phyloP scores from a whole-genome alignment of 30 jellyfish, hydroid and myxozoan genomes.

The Pseudorhiza aurosa region DNA sequence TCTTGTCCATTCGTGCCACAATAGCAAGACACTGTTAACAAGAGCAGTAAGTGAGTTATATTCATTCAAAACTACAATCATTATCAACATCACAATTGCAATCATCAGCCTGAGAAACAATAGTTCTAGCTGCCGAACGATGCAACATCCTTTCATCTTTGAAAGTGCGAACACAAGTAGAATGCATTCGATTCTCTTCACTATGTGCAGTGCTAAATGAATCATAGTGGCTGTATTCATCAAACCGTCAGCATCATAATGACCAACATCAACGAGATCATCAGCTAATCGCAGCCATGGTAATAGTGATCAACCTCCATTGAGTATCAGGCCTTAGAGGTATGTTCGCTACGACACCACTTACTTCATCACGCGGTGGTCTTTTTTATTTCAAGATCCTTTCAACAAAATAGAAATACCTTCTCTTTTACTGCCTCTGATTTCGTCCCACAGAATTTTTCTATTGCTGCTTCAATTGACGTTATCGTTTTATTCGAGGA shows the following conservation, averaged over 20 bases:
- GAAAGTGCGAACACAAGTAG: slow-evolving; percentile 36
- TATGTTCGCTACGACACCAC: too few species aligned
- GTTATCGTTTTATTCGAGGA: background rate
- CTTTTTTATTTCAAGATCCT: too few species aligned
- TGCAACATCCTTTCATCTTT: slow-evolving; percentile 48
- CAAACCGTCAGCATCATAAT: background rate
- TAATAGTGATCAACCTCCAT: background rate
- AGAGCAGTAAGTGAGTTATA: too few species aligned
- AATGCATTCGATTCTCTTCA: background rate
- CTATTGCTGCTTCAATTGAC: background rate
- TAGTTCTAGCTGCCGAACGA: background rate
- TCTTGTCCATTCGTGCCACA: slow-evolving; percentile 6
- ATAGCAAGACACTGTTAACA: slow-evolving; percentile 23
- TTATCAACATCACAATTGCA: too few species aligned
- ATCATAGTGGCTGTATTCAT: background rate
- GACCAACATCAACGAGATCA: too few species aligned
- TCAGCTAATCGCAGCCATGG: too few species aligned
- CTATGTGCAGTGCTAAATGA: background rate
- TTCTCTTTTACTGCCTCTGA: background rate
- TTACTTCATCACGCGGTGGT: too few species aligned
- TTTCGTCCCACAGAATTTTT: background rate
- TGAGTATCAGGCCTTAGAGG: too few species aligned
- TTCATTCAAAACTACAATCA: too few species aligned
- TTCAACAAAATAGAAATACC: too few species aligned
- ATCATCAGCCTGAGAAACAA: too few species aligned